A percentile compares a stretch with the other conserved stretches of the same genome.
phyloP scores from a whole-genome alignment of 2,888 invertebrate genomes.

The Catotricha subobsoleta region DNA sequence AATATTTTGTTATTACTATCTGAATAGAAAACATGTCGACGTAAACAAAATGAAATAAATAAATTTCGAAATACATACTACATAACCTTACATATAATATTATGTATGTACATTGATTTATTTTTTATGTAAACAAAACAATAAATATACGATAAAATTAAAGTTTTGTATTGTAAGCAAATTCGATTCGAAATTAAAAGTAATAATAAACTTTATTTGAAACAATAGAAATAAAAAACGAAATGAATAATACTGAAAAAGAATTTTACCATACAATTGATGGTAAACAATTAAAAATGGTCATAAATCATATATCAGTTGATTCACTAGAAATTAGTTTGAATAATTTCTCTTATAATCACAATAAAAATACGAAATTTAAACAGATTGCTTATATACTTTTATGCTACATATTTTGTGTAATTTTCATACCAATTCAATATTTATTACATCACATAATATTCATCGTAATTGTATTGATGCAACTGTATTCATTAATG shows the following conservation, averaged over 20 bases:
- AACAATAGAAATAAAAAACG: too few relatives aligned
- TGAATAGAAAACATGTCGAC: too few relatives aligned
- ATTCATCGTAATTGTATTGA: not conserved
- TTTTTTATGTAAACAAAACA: too few relatives aligned
- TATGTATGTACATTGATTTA: too few relatives aligned
- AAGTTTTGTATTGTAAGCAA: too few relatives aligned
- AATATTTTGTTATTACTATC: too few relatives aligned
- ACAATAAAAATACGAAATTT: not conserved
- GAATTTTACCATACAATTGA: slow-evolving; percentile 1
- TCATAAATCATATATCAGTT: not conserved
- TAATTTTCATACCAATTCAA: not conserved
- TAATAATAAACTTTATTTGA: too few relatives aligned
- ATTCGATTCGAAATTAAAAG: too few relatives aligned
- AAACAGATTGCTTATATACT: not conserved
- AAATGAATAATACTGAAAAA: not conserved
- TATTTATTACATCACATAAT: not conserved
- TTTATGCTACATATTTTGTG: not conserved
- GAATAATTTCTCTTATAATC: not conserved
- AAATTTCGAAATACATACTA: too few relatives aligned
- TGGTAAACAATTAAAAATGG: not conserved
- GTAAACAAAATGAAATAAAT: too few relatives aligned
- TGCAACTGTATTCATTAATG: not conserved
- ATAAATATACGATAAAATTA: too few relatives aligned
- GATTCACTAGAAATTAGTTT: not conserved
- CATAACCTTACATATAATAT: too few relatives aligned